phyloP scores from a whole-genome alignment of 2,888 invertebrate species.

The Atethmia centrago region DNA sequence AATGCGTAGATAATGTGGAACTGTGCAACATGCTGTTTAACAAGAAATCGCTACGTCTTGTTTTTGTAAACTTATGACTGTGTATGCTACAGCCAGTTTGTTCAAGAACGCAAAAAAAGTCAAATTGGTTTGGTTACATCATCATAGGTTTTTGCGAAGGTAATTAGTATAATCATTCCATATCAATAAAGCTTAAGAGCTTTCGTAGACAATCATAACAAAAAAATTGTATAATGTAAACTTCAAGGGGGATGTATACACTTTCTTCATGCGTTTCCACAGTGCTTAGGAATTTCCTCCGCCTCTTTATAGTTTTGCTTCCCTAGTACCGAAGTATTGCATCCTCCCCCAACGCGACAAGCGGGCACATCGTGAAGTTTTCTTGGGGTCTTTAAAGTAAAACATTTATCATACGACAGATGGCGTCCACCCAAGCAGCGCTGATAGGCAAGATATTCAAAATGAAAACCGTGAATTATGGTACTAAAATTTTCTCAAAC shows the following conservation, averaged over 20 bases:
- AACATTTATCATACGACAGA: background rate
- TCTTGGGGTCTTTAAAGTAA: background rate
- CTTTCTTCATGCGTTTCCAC: background rate
- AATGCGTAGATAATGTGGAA: background rate
- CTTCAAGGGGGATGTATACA: no score
- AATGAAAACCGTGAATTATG: background rate
- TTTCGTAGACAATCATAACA: background rate
- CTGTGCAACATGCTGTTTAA: background rate
- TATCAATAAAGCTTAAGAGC: background rate
- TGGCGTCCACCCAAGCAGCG: background rate
- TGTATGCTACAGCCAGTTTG: background rate
- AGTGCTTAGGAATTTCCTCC: constrained; percentile 4
- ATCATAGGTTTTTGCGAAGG: background rate
- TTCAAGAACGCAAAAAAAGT: background rate
- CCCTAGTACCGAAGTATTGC: constrained; percentile 37
- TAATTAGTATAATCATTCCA: no score
- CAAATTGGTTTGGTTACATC: background rate
- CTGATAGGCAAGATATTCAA: background rate
- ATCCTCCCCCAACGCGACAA: constrained; percentile 15
- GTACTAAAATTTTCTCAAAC: background rate
- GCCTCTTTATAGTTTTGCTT: constrained; percentile 1
- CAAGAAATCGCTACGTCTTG: background rate
- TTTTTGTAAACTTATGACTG: background rate
- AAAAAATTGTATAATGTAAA: background rate
- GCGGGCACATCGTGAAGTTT: background rate